Evolutionary conservation across 2,113 vertebrate genomes (phyloP), one percentile per base, ranked within the genome.

Genomic region (pig (Sus scrofa)): DNA sequence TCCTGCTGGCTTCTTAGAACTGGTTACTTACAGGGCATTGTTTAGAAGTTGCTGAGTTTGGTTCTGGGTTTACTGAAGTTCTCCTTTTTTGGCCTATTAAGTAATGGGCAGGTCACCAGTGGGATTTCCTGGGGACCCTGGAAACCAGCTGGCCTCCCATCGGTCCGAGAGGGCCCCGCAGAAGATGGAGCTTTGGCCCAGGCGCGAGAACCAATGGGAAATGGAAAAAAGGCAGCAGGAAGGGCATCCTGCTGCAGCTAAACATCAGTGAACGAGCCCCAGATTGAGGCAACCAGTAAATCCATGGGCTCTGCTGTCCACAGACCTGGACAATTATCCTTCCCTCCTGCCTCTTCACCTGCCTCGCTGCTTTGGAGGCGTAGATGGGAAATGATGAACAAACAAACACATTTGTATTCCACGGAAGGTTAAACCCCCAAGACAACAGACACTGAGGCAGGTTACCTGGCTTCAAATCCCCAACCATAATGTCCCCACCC

Each of bases 361-460:
- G 52, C n/a, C 58, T 44, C 3, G 0, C 56, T 74, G 18, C 20
- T 10, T 20, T 22, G 13, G 82, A 92, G 78, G 86, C 44, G 18
- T 60, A 22, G 3, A 22, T 60, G 26, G 3, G 7, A 56, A 81
- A 16, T 0, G 24, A 37, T 39, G 24, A 86, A 58, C 20, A 12
- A 81, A 56, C 8, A 15, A 84, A 70, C 30, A 34, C 20, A 26
- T 44, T 44, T 44, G 4, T 1, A 30, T 18, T 16, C 54, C n/a
- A 39, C 6, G 56, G 20, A 60, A 13, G 12, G n/a, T 1, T 1
- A n/a, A 50, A 15, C 1, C 7, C 12, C 65, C 22, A 34, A 34
- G 19, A n/a, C 3, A 7, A 13, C 0, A 3, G 67, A 15, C 2
- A 12, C 78, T 44, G 30, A 7, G 27, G 39, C 37, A 85, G 60